Base-by-base conservation (phyloP, 92 coral and sea anemone genomes). In the Palythoa heliodiscus region DNA sequence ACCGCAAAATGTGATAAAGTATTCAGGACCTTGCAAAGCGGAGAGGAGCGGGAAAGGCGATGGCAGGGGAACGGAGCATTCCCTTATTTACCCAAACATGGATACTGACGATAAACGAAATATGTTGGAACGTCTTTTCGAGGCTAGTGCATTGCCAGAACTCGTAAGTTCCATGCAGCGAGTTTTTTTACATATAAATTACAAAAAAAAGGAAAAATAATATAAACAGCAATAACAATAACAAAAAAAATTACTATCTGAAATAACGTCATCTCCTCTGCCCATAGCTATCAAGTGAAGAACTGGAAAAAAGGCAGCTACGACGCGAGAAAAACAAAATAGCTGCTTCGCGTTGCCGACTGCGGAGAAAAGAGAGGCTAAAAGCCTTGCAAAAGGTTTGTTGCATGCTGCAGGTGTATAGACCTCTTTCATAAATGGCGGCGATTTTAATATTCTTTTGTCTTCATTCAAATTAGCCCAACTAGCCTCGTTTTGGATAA, bases 341-440 rank as follows among this genome's bases (percentile, higher is more conserved):
- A 7, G 93, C 93, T 24, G 93, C 93, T 17, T 76, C 88, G 29
- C 88, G 85, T 52, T 87, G 90, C 61, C 83, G 93, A 7, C 60
- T 40, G 24, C 73, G 87, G 60, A 90, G 86, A 83, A 86, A 87
- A 29, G 88, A 90, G 38, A 87, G 83, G 35, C 57, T 90, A 1
- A 82, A 73, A 13, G 7, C 22, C 19, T 70, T 90, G 24, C 86
- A 90, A 35, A 83, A 83, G 90, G 93, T 90, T 72, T 13, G 71
- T 12, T 40, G 20, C 17, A 22, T 39, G n/a, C 29, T 22, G 48
- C n/a, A n/a, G 13, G 55, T 52, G 66, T 16, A 60, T 60, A 12
- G n/a, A n/a, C n/a, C n/a, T n/a, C n/a, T n/a, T n/a, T n/a, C n/a
- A n/a, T n/a, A n/a, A n/a, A n/a, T n/a, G n/a, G n/a, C n/a, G n/a